Evolutionary conservation across 2,797 vertebrate species (phyloP).

Genomic region (Lacerta bilineata): DNA sequence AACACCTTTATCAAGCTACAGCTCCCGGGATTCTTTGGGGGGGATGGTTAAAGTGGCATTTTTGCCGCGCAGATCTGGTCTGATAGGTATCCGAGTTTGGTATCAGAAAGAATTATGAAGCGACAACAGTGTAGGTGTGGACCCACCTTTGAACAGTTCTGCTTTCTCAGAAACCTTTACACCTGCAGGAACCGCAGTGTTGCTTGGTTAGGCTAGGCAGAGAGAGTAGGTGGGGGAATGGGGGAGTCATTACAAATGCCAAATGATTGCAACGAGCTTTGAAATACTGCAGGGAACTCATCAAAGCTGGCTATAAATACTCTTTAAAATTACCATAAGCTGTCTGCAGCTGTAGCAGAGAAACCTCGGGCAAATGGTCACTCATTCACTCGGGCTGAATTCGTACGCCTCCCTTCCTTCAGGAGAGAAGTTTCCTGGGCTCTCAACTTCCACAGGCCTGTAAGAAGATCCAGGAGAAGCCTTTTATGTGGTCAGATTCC

Average conservation of each 20-base stretch:
- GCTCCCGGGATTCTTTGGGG: too few species aligned
- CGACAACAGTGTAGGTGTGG: neutral
- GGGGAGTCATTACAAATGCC: slow-evolving; percentile 60
- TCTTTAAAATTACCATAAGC: slow-evolving; percentile 59
- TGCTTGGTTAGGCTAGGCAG: neutral
- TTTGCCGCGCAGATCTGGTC: too few species aligned
- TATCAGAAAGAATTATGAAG: too few species aligned
- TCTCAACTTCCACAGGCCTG: neutral
- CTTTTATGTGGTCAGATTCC: neutral
- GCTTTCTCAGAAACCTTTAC: neutral
- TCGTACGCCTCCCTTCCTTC: neutral
- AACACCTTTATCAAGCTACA: too few species aligned
- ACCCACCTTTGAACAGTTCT: neutral
- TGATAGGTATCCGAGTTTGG: too few species aligned
- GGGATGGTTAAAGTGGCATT: too few species aligned
- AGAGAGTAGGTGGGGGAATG: neutral
- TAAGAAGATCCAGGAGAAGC: neutral
- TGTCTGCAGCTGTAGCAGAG: slow-evolving; percentile 29
- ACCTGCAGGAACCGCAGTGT: rapidly evolving
- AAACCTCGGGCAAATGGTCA: slow-evolving; percentile 56
- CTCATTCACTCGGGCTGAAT: slow-evolving; percentile 30
- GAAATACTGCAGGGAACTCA: slow-evolving; percentile 66
- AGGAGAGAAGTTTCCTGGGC: neutral
- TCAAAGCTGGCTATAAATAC: slow-evolving; percentile 68
- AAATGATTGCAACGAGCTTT: slow-evolving; percentile 63